Base-by-base conservation (phyloP, 2,888 invertebrate species). In the Tridacna gigas region DNA sequence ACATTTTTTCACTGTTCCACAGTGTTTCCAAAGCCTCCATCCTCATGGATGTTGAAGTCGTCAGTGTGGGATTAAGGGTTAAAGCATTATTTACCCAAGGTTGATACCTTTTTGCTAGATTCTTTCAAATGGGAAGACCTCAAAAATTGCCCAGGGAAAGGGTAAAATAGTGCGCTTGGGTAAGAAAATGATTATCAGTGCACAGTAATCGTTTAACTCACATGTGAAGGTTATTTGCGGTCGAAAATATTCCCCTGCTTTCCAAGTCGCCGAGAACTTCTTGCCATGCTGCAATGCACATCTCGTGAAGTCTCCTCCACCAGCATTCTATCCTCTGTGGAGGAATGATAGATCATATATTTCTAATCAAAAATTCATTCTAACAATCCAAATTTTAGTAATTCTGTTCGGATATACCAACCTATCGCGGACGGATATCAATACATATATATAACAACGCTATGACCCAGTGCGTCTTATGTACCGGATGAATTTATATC, bases 271-370 rank as follows among this genome's bases (percentile, higher is more conserved):
- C 73, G 61, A 83, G 61, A 61, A 74, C 73, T 25, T 80, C 77
- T 61, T 79, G 79, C 83, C 83, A 84, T 77, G 67, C 79, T 74
- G 66, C 71, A 48, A 76, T 77, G 67, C 79, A 79, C 77, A 76
- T 76, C 66, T 80, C 74, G 26, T 75, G 75, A 65, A 77, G 67
- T 80, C 77, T 74, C 56, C 80, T 67, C 80, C 83, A 83, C 80
- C 83, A 83, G 63, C 77, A 65, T 65, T 83, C 83, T 47, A 83
- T 80, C 56, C 83, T 80, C 77, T 83, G 71, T 26, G 28, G 37
- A 37, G 37, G 37, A 37, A 37, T 37, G 37, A 37, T 37, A 37
- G 37, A 37, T 37, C 37, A 37, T 37, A 37, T 37, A 37, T 37
- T 37, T 37, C 37, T 4, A 37, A 37, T 37, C n/a, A 60, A 60